Evolutionary conservation across 2,797 vertebrate species (phyloP).

Genomic region (Sebastolobus altivelis): DNA sequence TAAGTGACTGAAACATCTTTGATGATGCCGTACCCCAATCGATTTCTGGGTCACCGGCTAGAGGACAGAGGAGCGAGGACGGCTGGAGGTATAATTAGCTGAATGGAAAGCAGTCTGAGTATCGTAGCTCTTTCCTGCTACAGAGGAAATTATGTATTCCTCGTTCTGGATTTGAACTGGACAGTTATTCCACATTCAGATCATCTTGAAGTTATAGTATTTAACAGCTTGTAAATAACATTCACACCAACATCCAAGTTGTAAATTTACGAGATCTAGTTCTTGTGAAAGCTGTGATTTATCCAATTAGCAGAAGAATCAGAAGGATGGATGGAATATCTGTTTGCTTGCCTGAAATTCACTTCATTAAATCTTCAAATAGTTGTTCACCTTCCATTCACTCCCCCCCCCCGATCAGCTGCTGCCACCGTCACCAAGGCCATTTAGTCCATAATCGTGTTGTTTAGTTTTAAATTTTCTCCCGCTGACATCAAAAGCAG

Average conservation of each 20-base stretch:
- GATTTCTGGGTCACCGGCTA: neutral
- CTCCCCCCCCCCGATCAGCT: neutral
- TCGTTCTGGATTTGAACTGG: neutral
- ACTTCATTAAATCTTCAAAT: neutral
- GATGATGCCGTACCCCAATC: neutral
- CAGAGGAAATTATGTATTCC: neutral
- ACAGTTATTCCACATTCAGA: neutral
- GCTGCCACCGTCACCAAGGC: slow-evolving; percentile 3
- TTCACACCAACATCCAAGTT: neutral
- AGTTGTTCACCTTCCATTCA: neutral
- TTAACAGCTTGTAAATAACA: neutral
- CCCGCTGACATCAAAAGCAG: slow-evolving; percentile 32
- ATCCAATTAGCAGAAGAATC: neutral
- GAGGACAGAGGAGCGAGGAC: neutral
- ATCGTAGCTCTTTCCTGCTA: neutral
- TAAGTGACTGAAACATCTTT: neutral
- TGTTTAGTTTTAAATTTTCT: slow-evolving; percentile 10
- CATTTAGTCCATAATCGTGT: slow-evolving; percentile 15
- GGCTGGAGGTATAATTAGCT: neutral
- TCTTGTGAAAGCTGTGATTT: neutral
- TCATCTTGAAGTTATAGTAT: neutral
- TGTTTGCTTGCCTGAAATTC: neutral
- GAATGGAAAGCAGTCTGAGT: neutral
- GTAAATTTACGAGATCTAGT: neutral
- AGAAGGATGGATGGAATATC: neutral